A percentile compares a stretch with the other conserved stretches of the same genome.
Conservation (phyloP, 23 tunicate species). For the Styela clava region DNA sequence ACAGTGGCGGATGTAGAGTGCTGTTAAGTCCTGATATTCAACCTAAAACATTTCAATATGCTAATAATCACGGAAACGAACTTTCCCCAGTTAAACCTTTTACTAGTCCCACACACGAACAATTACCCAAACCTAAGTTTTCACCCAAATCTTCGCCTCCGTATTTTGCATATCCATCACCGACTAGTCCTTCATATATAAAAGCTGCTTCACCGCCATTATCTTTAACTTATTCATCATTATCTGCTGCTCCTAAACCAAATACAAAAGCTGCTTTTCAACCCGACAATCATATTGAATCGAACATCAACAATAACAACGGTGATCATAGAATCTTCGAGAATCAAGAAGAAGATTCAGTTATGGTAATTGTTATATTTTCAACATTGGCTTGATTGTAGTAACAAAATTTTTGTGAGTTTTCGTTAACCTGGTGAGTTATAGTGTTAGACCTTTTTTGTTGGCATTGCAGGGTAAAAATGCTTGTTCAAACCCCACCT, state of each 20-base stretch:
- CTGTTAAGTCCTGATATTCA: neutral
- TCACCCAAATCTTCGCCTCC: neutral
- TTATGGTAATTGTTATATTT: neutral
- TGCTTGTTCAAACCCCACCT: too few relatives aligned
- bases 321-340: neutral
- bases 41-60: neutral
- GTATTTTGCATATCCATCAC: neutral
- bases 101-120: neutral
- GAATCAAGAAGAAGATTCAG: neutral
- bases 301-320: neutral
- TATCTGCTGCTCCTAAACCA: slow-evolving; percentile 15
- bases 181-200: neutral
- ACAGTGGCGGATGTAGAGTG: slow-evolving; percentile 22
- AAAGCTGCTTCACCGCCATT: neutral
- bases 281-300: neutral
- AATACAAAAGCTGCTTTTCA: neutral
- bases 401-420: neutral
- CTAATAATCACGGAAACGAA: neutral
- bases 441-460: too few relatives aligned
- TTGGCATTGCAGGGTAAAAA: too few relatives aligned
- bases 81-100: neutral
- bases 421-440: too few relatives aligned
- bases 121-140: neutral
- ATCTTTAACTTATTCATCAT: neutral
- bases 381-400: neutral